Evolutionary conservation across 2,797 vertebrate genomes (phyloP).

Genomic region (Furcifer pardalis): DNA sequence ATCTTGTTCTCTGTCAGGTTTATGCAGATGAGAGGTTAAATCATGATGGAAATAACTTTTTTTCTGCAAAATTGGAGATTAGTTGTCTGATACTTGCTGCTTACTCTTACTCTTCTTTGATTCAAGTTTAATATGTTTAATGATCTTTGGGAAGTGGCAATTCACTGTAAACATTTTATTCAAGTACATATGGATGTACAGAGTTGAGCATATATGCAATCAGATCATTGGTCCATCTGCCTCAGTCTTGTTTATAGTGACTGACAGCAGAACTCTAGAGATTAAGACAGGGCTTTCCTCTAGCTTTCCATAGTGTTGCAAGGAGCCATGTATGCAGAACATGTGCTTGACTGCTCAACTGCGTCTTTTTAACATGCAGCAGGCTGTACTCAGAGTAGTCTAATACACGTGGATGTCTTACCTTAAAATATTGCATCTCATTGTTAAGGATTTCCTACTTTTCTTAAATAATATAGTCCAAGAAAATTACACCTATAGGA

Average conservation of each 20-base stretch:
- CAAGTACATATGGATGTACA: no score
- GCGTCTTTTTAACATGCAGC: background rate
- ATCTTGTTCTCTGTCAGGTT: slow-evolving; percentile 1
- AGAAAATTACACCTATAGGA: background rate
- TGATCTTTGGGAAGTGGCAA: background rate
- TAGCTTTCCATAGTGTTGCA: background rate
- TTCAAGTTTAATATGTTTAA: background rate
- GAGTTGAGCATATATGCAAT: background rate
- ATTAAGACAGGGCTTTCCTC: background rate
- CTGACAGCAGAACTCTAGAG: background rate
- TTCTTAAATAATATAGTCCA: background rate
- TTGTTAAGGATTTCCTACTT: background rate
- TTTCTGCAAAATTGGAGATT: no score
- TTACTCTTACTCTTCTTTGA: background rate
- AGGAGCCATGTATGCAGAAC: background rate
- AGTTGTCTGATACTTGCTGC: background rate
- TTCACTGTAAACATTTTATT: no score
- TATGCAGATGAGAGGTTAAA: background rate
- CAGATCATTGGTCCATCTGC: no score
- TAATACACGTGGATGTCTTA: background rate
- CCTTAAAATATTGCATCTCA: no score
- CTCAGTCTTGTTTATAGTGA: background rate
- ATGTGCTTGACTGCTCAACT: background rate
- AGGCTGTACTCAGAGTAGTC: background rate
- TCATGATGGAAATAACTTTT: background rate